These are phyloP conservation scores for Arrhopalites spinosus DNA, from an alignment of 2,888 invertebrate species.

Conservation along the genomic window DNA sequence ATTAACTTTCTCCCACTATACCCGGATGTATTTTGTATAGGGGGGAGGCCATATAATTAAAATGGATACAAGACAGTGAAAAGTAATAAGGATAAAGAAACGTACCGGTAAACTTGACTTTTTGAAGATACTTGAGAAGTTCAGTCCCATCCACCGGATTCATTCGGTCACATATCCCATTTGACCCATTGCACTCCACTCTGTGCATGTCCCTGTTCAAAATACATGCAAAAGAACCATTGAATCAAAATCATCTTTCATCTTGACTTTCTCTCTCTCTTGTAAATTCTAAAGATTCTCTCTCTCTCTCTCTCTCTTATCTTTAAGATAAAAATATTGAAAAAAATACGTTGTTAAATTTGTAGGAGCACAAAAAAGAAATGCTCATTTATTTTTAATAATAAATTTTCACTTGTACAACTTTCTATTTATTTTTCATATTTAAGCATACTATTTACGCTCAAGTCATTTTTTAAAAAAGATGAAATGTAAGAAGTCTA, in stretches of 20 bases:
- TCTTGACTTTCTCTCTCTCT: not conserved
- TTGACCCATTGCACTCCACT: conserved; percentile 74
- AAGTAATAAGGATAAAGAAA: not conserved
- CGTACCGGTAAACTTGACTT: conserved; percentile 86
- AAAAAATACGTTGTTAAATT: too few species aligned
- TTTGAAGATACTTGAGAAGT: conserved; percentile 79
- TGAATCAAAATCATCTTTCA: not conserved
- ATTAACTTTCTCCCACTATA: too few species aligned
- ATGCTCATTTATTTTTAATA: too few species aligned
- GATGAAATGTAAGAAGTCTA: too few species aligned
- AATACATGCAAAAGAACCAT: conserved; percentile 21
- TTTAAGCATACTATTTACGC: too few species aligned
- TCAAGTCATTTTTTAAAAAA: too few species aligned
- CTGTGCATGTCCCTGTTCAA: conserved; percentile 79
- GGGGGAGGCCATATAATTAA: not conserved
- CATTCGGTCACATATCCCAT: conserved; percentile 86
- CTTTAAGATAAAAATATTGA: too few species aligned
- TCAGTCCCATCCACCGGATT: conserved; percentile 85
- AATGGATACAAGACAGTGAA: not conserved
- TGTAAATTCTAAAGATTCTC: not conserved
- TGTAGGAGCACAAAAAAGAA: too few species aligned
- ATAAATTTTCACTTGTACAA: too few species aligned
- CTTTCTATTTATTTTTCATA: too few species aligned
- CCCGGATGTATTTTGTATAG: too few species aligned
- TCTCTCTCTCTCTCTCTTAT: not conserved